Base-by-base conservation (phyloP, 30 jellyfish, hydroid and myxozoan genomes). In the Haliclystus octoradiatus region DNA sequence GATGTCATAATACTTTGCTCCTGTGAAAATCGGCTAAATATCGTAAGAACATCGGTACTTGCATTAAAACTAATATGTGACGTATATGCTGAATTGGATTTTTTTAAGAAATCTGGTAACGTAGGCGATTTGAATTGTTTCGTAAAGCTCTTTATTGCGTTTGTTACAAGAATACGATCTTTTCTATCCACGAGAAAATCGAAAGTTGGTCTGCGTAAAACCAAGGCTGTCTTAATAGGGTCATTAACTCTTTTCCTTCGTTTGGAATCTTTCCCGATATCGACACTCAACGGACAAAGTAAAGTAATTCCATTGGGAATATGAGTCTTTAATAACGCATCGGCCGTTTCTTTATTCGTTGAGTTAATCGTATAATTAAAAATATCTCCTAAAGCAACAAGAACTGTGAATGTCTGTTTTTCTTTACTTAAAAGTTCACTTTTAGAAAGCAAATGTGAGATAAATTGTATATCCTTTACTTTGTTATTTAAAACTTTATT, bases 301-400 rank as follows among this genome's bases (percentile, higher is more conserved):
- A 91, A 65, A 47, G 99, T 82, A 29, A 91, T 86, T 3, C 99
- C 99, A 26, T 72, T 72, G 22, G 99, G 99, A 25, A 91, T 77
- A 67, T 91, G 95, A 1, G 99, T 82, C 47, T 83, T 93, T 26
- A 91, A 72, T 3, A 91, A 94, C 31, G 64, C 83, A 0, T 71
- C 62, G 19, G 81, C 65, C 1, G 77, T 78, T 1, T 26, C 66
- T 1, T 95, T 90, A 1, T 90, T 66, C 22, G 88, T 31, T 12
- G 94, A 32, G 33, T 68, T 49, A 53, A 75, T 77, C 35, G 70
- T 78, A 34, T 75, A 73, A 33, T 53, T 68, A 61, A 76, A 91
- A 47, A 91, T 93, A 66, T 91, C 99, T 0, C 64, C 66, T 13
- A 75, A 60, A 15, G 99, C 81, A 0, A 91, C 60, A 0, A 94